Percentiles rank a stretch among this genome's conserved stretches.
These are phyloP conservation scores for Myiotriccus ornatus DNA, from an alignment of 2,797 vertebrate species.

Conservation along the genomic window DNA sequence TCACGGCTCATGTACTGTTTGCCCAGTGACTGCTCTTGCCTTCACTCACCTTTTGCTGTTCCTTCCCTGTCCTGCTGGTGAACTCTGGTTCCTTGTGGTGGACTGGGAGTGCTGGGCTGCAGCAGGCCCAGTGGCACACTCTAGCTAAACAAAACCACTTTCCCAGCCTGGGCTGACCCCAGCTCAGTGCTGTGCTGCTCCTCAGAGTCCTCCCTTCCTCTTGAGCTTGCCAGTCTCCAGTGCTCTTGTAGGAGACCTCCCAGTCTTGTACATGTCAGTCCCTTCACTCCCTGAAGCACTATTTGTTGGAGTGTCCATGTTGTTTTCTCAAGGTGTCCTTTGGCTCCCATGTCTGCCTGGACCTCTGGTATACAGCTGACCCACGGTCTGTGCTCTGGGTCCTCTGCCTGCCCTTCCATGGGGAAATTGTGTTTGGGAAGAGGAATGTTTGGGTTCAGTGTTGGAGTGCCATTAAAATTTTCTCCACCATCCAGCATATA, in stretches of 20 bases:
- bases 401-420: not conserved
- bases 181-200: not conserved
- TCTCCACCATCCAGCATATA: accelerated
- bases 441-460: not conserved
- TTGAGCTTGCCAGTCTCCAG: not conserved
- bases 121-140: not conserved
- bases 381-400: not conserved
- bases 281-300: not conserved
- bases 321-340: not conserved
- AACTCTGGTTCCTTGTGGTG: not conserved
- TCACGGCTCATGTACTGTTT: accelerated
- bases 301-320: not conserved
- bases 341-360: not conserved
- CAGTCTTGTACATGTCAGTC: not conserved
- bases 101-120: not conserved
- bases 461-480: not conserved
- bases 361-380: not conserved
- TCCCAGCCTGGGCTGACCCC: not conserved
- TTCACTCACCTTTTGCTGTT: not conserved
- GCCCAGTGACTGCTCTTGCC: not conserved
- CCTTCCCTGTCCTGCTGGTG: not conserved
- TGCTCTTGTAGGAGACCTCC: not conserved
- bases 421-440: not conserved
- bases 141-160: not conserved
- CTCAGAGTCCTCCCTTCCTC: not conserved